These are phyloP conservation scores for Spinus pinus DNA, from an alignment of 2,797 vertebrate genomes.

Conservation along the genomic window DNA sequence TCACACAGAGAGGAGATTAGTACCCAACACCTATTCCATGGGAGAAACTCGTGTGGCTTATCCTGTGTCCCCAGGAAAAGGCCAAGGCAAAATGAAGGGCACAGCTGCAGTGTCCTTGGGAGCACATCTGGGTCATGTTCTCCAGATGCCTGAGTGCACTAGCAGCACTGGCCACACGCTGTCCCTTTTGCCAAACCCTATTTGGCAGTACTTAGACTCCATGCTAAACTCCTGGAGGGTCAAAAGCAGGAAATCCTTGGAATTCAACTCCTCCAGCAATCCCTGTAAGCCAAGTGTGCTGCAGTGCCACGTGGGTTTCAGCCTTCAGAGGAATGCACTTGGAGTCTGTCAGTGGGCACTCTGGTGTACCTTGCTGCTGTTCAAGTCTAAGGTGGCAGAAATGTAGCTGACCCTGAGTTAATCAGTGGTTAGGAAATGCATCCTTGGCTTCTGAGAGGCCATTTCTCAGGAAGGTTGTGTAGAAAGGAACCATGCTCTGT, in stretches of 20 bases:
- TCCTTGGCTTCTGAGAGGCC: neutral
- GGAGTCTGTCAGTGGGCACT: neutral
- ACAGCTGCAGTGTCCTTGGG: neutral
- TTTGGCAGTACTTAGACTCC: neutral
- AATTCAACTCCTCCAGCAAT: neutral
- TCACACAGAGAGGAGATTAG: neutral
- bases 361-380: neutral
- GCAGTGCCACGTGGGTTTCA: neutral
- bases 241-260: neutral
- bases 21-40: neutral
- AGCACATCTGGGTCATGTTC: rapidly evolving
- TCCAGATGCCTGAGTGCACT: neutral
- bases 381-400: neutral
- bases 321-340: neutral
- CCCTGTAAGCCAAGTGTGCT: neutral
- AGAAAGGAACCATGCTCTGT: neutral
- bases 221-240: neutral
- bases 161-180: neutral
- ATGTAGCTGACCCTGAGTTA: neutral
- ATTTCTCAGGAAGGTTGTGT: neutral
- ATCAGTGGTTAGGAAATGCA: neutral
- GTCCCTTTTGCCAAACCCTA: neutral
- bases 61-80: neutral
- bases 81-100: neutral
- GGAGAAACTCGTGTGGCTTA: neutral